Evolutionary conservation across 2,113 vertebrate species (phyloP).

Genomic region (Silurus glanis): DNA sequence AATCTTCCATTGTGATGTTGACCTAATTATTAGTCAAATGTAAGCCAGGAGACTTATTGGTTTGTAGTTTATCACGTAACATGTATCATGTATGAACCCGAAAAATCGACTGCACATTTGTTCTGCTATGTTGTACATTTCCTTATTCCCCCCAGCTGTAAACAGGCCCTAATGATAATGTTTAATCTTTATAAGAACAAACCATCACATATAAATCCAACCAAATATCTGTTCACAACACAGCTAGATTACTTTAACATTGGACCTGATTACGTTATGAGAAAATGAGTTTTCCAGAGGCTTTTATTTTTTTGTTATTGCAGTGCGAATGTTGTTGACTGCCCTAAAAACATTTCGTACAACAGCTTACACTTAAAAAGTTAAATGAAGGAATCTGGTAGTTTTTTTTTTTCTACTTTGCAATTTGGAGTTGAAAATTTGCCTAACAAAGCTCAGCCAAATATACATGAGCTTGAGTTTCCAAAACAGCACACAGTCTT

Average conservation of each 20-base stretch:
- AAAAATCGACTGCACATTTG: neutral
- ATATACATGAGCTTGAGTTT: neutral
- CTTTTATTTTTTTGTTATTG: neutral
- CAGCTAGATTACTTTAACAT: neutral
- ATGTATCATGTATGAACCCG: neutral
- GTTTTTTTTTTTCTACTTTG: neutral
- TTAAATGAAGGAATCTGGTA: neutral
- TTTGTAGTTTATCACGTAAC: neutral
- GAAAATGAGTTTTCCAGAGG: neutral
- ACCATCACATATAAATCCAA: neutral
- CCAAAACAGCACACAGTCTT: neutral
- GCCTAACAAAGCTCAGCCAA: neutral
- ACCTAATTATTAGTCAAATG: too few relatives aligned
- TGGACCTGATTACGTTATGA: neutral
- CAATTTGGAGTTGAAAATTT: neutral
- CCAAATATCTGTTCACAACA: neutral
- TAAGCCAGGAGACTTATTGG: neutral
- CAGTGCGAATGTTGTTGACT: neutral
- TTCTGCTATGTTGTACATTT: neutral
- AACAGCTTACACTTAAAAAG: neutral
- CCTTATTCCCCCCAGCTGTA: neutral
- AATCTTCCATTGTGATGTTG: too few relatives aligned
- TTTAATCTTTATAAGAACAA: neutral
- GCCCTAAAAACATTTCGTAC: neutral
- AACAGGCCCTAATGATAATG: neutral